Evolutionary conservation across 2,113 vertebrate species (phyloP), one percentile per base, ranked within the genome.

Genomic region (Cryptomyrus ogoouensis): DNA sequence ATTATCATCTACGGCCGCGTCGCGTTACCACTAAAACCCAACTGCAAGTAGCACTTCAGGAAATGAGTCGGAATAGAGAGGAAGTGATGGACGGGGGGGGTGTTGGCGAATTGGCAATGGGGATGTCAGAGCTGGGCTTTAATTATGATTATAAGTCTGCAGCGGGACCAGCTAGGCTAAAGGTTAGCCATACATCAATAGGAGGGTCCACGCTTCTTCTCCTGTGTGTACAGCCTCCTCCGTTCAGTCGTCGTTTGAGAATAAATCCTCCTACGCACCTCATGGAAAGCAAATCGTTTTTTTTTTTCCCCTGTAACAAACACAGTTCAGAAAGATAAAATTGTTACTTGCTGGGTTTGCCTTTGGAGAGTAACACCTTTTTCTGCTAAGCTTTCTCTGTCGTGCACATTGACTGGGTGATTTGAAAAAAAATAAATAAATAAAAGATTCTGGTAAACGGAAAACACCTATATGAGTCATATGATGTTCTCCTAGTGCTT

Each of bases 31-130:
- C 85, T 90, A 77, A 85, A 44, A 47, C 83, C 47, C 66, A 88
- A 88, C 74, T 85, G 46, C 84, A 90, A 88, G 89, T 88, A 88
- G 47, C 89, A 90, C 85, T 77, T 88, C 31, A 80, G 47, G 42
- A 56, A 66, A 90, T 47, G 35, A 66, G n/a, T 24, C 17, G 77
- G 35, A 83, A 44, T 58, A 47, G 13, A 88, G 35, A 42, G 15
- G 46, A 56, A 88, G 24, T 50, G 56, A 52, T 58, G 7, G 83
- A 31, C n/a, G n/a, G 53, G 52, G 53, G 80, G 47, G 39, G 42
- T 49, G 58, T 27, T 87, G 83, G n/a, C 7, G 83, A 47, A 85
- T 62, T 31, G 21, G 27, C 2, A 2, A 44, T 7, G 24, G 27
- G 42, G 10, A 31, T 5, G 83, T 39, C 27, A 70, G 24, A 56